These are phyloP conservation scores for Blastomussa wellsi DNA, from an alignment of 92 coral and sea anemone genomes.

Conservation along the genomic window DNA sequence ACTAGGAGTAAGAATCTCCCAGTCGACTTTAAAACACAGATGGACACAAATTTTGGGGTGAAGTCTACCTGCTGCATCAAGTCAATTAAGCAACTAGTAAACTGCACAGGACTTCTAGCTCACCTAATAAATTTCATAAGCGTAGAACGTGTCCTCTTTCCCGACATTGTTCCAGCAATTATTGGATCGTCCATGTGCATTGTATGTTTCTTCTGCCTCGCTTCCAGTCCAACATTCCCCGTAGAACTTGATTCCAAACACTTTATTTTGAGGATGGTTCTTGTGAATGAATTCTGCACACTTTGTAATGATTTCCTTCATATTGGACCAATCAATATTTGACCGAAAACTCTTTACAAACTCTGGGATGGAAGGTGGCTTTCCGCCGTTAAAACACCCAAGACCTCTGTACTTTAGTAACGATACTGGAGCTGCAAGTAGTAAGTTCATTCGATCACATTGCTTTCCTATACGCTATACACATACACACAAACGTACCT, in stretches of 20 bases:
- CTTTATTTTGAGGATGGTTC: slow-evolving; percentile 36
- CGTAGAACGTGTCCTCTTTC: slow-evolving; percentile 23
- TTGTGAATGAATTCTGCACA: slow-evolving; percentile 55
- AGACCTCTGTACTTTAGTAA: slow-evolving; percentile 46
- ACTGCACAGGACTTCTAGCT: not conserved
- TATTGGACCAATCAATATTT: slow-evolving; percentile 51
- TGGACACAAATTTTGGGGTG: no score
- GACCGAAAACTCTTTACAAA: slow-evolving; percentile 43
- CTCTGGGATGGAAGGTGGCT: slow-evolving; percentile 27
- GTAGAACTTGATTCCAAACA: slow-evolving; percentile 58
- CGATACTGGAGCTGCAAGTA: slow-evolving; percentile 2
- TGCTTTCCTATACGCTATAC: not conserved
- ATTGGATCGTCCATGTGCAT: slow-evolving; percentile 30
- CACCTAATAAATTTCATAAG: slow-evolving; percentile 21
- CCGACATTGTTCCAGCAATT: slow-evolving; percentile 55
- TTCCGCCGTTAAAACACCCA: slow-evolving; percentile 55
- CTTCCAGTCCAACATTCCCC: slow-evolving; percentile 70
- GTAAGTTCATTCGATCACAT: not conserved
- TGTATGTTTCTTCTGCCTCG: slow-evolving; percentile 37
- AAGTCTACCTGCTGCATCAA: no score
- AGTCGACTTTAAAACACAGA: no score
- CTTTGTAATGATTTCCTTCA: slow-evolving; percentile 37
- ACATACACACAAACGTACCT: not conserved
- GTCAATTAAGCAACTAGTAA: not conserved
- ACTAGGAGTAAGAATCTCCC: no score